Percentiles rank a stretch among this genome's conserved stretches.
Conservation (phyloP, 2,797 vertebrate genomes). For the Hypotaenidia okinawae region DNA sequence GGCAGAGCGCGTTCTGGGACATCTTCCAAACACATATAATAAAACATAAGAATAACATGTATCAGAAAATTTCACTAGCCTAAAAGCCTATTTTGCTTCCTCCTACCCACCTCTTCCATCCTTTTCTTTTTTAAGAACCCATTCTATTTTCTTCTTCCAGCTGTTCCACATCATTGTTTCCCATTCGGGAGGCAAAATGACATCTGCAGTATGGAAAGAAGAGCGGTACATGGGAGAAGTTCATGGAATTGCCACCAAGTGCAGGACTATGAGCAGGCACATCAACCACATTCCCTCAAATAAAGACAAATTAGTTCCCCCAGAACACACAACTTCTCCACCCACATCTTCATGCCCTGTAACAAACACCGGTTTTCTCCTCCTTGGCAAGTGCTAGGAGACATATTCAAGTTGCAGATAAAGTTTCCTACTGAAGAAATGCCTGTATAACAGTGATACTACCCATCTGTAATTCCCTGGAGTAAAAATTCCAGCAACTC, state of each 20-base stretch:
- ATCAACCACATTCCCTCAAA: not conserved
- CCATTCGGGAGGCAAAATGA: not conserved
- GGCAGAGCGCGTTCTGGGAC: not conserved
- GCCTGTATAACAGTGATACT: slow-evolving; percentile 8
- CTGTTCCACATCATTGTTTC: not conserved
- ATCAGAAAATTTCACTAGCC: slow-evolving; percentile 14
- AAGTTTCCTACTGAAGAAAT: not conserved
- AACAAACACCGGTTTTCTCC: not conserved
- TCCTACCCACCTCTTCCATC: not conserved
- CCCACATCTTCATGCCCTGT: not conserved
- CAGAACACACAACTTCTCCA: not conserved
- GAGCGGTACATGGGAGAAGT: not conserved
- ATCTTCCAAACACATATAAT: slow-evolving; percentile 5
- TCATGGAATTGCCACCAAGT: not conserved
- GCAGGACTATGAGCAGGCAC: not conserved
- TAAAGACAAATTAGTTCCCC: not conserved
- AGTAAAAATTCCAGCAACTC: slow-evolving; percentile 45
- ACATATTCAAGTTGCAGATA: not conserved
- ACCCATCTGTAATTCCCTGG: slow-evolving; percentile 12
- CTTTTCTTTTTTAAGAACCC: not conserved
- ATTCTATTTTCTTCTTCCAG: slow-evolving; percentile 4
- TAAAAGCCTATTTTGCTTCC: not conserved
- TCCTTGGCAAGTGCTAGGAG: not conserved
- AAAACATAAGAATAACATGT: not conserved
- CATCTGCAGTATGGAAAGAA: not conserved